Evolutionary conservation across 1,140 invertebrate species (phyloP), one percentile per base, ranked within the genome.

Genomic region (Scaptomyza montana): DNA sequence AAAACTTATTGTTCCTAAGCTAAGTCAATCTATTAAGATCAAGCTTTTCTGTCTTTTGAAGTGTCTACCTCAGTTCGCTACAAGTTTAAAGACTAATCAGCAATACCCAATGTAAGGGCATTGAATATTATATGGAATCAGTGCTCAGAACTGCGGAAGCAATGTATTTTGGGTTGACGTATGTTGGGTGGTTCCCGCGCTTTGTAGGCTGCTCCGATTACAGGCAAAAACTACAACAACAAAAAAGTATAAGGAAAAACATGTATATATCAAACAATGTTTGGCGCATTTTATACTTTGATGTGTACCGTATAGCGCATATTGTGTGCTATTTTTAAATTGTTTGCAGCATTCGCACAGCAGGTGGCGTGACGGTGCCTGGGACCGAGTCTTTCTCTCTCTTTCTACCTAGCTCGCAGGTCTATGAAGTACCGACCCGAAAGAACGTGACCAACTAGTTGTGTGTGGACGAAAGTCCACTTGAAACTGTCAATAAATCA

Each of bases 401-500:
- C 30, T 0, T 33, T 25, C 2, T 25, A 25, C 21, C 21, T 33
- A 33, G 30, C 7, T 33, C 5, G 30, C 1, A 19, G 76, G 62
- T 56, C 74, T 81, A 59, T 81, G 78, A 77, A 77, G 78, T 70
- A 12, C 78, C 78, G 60, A 62, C 60, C 30, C 61, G 41, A 54
- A 46, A 53, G 41, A 69, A 73, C 67, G 68, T 74, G 71, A 69
- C 71, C 71, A 78, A 59, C 69, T 72, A 67, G 57, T 57, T 51
- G 77, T 74, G 74, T 80, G 74, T 80, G 77, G 78, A 81, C 78
- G 80, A 81, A 67, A 7, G 68, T 55, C 64, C 77, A 69, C 70
- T 77, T 54, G 49, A 77, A 80, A 70, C 75, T 68, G 65, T 63
- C 75, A 65, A 81, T 81, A 81, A 81, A 81, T 81, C 79, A 81